Evolutionary conservation across 2,888 invertebrate genomes (phyloP).

Genomic region (Diplazon laetatorius): DNA sequence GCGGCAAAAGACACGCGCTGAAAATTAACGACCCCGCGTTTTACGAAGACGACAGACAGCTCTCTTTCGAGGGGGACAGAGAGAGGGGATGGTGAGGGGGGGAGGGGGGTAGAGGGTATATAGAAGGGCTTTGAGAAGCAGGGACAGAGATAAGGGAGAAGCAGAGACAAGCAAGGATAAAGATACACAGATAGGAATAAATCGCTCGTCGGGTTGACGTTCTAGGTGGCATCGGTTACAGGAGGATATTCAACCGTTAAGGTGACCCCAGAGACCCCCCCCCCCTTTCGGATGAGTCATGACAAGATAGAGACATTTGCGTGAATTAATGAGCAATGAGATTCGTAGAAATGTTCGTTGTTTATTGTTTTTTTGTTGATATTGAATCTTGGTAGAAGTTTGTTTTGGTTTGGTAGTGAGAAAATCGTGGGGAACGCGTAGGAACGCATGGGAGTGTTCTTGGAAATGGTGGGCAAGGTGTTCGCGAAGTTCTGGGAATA

Average conservation of each 20-base stretch:
- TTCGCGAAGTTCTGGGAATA: no score
- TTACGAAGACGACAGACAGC: constrained; percentile 58
- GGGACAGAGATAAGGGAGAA: constrained; percentile 40
- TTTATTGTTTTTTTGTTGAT: neutral
- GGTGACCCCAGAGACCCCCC: no score
- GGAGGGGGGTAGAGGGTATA: constrained; percentile 36
- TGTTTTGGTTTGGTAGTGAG: neutral
- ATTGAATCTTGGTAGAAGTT: neutral
- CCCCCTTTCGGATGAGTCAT: constrained; percentile 6
- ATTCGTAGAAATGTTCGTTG: constrained; percentile 11
- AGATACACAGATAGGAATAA: constrained; percentile 56
- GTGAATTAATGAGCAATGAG: neutral
- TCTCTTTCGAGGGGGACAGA: no score
- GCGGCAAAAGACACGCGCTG: constrained; percentile 67
- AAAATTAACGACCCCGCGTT: constrained; percentile 65
- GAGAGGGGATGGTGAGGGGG: no score
- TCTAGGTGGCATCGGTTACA: constrained; percentile 56
- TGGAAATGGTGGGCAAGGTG: no score
- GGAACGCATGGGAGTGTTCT: no score
- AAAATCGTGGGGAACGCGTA: no score
- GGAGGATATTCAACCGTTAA: constrained; percentile 44
- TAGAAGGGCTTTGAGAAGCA: constrained; percentile 41
- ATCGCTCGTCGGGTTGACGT: constrained; percentile 54
- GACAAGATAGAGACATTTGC: constrained; percentile 11
- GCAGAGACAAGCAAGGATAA: constrained; percentile 36